Evolutionary conservation across 2,888 invertebrate species (phyloP).

Genomic region (Microctonus brassicae): DNA sequence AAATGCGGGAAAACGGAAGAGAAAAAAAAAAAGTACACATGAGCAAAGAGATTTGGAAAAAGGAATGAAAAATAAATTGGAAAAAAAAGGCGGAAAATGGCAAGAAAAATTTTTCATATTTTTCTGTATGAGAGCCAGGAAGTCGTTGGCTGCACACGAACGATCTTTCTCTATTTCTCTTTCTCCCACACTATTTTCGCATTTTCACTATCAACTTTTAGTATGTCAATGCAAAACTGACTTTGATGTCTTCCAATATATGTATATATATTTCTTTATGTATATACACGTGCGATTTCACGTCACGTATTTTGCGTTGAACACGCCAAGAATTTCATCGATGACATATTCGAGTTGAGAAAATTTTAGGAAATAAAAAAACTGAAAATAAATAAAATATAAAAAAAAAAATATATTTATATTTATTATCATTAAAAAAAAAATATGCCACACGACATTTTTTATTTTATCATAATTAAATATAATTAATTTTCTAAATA

Average conservation of each 20-base stretch:
- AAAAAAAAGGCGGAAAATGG: background rate
- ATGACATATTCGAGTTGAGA: background rate
- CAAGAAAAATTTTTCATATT: constrained; percentile 23
- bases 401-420: background rate
- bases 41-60: background rate
- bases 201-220: background rate
- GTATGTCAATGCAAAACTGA: constrained; percentile 27
- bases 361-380: background rate
- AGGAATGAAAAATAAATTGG: background rate
- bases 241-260: constrained; percentile 36
- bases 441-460: too few relatives aligned
- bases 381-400: background rate
- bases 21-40: background rate
- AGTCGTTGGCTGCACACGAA: background rate
- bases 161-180: background rate
- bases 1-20: background rate
- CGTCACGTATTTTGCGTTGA: constrained; percentile 30
- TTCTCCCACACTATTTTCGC: constrained; percentile 1
- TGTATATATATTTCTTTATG: background rate
- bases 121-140: constrained; percentile 10
- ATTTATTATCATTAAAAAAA: too few relatives aligned
- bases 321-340: constrained; percentile 9
- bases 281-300: constrained; percentile 26
- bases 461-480: too few relatives aligned
- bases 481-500: too few relatives aligned